Evolutionary conservation across 2,113 vertebrate genomes (phyloP).

Genomic region (Dasyornis broadbenti): DNA sequence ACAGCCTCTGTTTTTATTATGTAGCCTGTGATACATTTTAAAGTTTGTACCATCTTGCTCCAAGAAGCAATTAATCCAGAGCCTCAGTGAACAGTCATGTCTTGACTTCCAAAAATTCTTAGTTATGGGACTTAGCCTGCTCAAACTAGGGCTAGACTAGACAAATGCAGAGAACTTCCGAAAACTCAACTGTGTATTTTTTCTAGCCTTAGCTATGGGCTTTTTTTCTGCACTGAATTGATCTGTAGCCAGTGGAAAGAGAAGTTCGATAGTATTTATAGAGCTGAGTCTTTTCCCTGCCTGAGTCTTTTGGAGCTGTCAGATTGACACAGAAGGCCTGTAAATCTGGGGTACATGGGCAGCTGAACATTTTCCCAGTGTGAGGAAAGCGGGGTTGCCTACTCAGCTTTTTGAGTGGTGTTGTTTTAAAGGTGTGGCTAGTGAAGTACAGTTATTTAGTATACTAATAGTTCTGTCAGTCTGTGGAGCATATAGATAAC

Average conservation of each 20-base stretch:
- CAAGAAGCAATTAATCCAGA: background rate
- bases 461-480: background rate
- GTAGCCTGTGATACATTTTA: background rate
- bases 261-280: background rate
- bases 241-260: background rate
- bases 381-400: background rate
- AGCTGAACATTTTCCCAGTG: background rate
- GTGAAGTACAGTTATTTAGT: background rate
- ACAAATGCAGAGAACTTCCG: background rate
- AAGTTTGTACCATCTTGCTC: rapidly evolving
- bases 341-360: background rate
- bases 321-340: background rate
- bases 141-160: background rate
- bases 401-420: background rate
- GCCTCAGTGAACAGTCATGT: background rate
- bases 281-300: background rate
- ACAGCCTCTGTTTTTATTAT: background rate
- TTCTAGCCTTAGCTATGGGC: background rate
- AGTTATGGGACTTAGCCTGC: background rate
- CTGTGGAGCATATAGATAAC: background rate
- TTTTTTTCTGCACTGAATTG: background rate
- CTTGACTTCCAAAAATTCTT: background rate
- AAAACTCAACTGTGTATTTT: background rate
- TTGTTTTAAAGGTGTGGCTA: background rate
- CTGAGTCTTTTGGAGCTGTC: background rate